Evolutionary conservation across 1,140 invertebrate species (phyloP), one percentile per base, ranked within the genome.

Genomic region (Elysia chlorotica): DNA sequence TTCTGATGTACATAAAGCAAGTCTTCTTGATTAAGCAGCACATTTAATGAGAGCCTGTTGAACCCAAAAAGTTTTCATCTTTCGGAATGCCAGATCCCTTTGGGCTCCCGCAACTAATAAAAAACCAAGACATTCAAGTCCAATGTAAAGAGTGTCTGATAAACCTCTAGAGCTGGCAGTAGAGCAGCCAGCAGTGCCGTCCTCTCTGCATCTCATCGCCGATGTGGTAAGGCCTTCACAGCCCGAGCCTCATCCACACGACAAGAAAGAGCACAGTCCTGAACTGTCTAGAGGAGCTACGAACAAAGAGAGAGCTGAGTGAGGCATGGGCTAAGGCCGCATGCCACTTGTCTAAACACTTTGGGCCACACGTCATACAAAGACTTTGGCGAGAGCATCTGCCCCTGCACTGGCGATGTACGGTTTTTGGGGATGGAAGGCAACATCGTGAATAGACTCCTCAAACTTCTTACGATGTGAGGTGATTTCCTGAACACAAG

Each of bases 381-480:
- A 99, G 82, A 99, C 97, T 91, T 99, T 99, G 83, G 97, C 97
- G 80, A 99, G 91, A 74, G 94, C 96, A 90, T 99, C 98, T 74
- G 98, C 97, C 76, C 98, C 98, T 76, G 96, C 97, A 89, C 95
- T 98, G 73, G 97, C 98, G 85, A 99, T 99, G 88, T 96, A 98
- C 73, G 97, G 96, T 89, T 96, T 95, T 77, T 96, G 93, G 81
- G 98, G 96, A 91, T 99, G 98, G 91, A 99, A 99, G 83, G 97
- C 97, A 74, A 99, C 98, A 88, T 98, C 96, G 85, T 98, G 92
- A 89, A 99, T 99, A 84, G 96, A 96, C 89, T 99, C 97, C 88
- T 99, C 97, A 90, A 98, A 98, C 89, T 99, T 99, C 89, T 99
- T 99, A 76, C 97, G 92, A 90, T 99, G 98, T 76, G 97, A 96